A percentile compares a stretch with the other conserved stretches of the same genome.
Evolutionary conservation across 2,888 invertebrate species (phyloP).

Genomic region (Uloborus plumipes): DNA sequence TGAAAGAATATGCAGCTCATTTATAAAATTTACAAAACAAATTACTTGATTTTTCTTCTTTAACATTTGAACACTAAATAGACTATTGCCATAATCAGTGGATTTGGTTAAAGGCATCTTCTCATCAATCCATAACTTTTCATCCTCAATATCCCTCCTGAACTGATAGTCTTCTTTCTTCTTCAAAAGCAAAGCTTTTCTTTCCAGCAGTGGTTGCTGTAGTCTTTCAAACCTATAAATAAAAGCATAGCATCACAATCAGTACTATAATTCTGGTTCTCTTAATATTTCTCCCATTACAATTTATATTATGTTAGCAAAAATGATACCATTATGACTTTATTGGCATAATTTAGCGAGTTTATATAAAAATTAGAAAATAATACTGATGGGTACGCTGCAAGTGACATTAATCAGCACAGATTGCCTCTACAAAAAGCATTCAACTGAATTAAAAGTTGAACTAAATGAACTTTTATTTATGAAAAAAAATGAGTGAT

Average conservation of each 20-base stretch:
- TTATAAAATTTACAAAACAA: not conserved
- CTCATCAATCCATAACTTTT: constrained; percentile 97
- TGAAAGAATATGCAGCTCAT: not conserved
- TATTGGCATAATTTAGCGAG: no score
- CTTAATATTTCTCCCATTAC: no score
- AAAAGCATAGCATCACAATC: not conserved
- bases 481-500: no score
- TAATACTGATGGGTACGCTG: no score
- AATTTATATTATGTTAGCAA: no score
- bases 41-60: constrained; percentile 92
- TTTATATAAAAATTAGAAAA: no score
- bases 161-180: constrained; percentile 97
- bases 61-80: constrained; percentile 97
- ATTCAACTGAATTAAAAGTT: no score
- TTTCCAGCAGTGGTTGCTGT: constrained; percentile 90
- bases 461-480: no score
- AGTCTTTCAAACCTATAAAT: constrained; percentile 83
- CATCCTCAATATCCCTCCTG: constrained; percentile 97
- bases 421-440: no score
- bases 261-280: no score
- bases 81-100: constrained; percentile 93
- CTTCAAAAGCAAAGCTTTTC: constrained; percentile 92
- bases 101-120: constrained; percentile 95
- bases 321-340: no score
- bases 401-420: no score